Base-by-base conservation (phyloP, 2,113 vertebrate genomes). In the Leptobrachium ailaonicum region DNA sequence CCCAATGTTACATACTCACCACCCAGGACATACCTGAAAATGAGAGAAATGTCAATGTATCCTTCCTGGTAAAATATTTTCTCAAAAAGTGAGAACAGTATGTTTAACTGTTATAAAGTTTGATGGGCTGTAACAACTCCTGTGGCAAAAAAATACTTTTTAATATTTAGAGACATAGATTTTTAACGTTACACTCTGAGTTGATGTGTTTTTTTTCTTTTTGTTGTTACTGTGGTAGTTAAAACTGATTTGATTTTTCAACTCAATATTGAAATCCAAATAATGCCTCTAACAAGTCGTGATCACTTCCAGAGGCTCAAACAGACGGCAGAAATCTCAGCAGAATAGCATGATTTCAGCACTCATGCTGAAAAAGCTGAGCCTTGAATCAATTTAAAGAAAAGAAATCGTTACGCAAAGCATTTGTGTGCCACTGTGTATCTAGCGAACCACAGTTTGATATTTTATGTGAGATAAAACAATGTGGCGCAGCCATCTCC, bases 401-500 rank as follows among this genome's bases (percentile, higher is more conserved):
- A n/a, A 73, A 56, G 62, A 64, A 80, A 73, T 67, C 71, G 54
- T 80, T 68, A 80, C 8, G 12, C 63, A 41, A 58, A 47, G 53
- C 8, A 45, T 73, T 66, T 73, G 47, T 67, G 50, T 73, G 71
- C 45, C 53, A 44, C 47, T 40, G n/a, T 60, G 71, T 73, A 58
- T 42, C 43, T 56, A 73, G 47, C 47, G 6, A 60, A 66, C 50
- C 62, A 42, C 42, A 68, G 54, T 74, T 74, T 74, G 53, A 73
- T 47, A n/a, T 73, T 60, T 40, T 50, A 66, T 50, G 20, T 68
- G 78, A 45, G 12, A 68, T 47, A 69, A 80, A 80, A 58, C 78
- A 74, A 56, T 60, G 50, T 13, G 32, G n/a, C 68, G 73, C 78
- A 74, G 71, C 64, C 66, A 80, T 68, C 50, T 47, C 71, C 78